Conservation (phyloP, 2,888 invertebrate genomes). For the Euproctis similis region DNA sequence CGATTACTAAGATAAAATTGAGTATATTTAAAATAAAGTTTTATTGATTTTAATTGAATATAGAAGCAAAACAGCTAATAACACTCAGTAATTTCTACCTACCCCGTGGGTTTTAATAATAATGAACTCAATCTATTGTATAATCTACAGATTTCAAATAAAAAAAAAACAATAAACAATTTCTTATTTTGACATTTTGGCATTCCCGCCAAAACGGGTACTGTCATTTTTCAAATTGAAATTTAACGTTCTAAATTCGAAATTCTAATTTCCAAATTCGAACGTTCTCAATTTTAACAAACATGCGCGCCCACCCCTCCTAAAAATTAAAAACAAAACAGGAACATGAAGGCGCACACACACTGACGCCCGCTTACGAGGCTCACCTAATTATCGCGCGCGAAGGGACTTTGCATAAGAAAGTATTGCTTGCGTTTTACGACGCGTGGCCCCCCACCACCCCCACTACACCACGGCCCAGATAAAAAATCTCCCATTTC, state of each 20-base stretch:
- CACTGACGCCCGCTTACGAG: constrained; percentile 33
- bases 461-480: constrained; percentile 47
- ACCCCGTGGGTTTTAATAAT: too few relatives aligned
- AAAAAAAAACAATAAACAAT: too few relatives aligned
- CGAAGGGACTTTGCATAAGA: constrained; percentile 73
- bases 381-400: constrained; percentile 69
- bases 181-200: too few relatives aligned
- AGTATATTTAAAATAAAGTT: too few relatives aligned
- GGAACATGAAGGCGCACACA: constrained; percentile 47
- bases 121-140: too few relatives aligned
- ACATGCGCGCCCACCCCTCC: constrained; percentile 28
- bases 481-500: constrained; percentile 77
- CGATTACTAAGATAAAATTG: too few relatives aligned
- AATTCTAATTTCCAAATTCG: constrained; percentile 10
- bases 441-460: constrained; percentile 52
- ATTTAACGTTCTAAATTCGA: background rate
- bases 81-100: too few relatives aligned
- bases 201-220: constrained; percentile 1
- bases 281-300: constrained; percentile 25
- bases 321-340: constrained; percentile 66
- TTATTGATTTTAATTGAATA: too few relatives aligned
- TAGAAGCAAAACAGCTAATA: too few relatives aligned
- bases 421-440: constrained; percentile 73
- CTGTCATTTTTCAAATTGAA: background rate
- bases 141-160: too few relatives aligned